phyloP scores from a whole-genome alignment of 1,140 invertebrate species.

The Rhynchophorus ferrugineus region DNA sequence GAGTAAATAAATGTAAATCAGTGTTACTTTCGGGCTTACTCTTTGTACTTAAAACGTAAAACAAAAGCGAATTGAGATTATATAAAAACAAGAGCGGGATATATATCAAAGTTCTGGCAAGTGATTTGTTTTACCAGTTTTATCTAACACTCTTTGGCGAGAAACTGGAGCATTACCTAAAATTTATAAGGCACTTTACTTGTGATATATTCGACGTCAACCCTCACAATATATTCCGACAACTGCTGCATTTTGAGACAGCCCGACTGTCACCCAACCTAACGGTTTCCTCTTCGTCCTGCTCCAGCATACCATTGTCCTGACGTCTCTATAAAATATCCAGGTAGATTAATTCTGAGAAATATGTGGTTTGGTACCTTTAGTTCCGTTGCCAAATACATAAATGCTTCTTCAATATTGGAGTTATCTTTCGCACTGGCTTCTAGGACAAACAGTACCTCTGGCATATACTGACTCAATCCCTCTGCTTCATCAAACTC shows the following conservation, averaged over 20 bases:
- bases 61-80: too few relatives aligned
- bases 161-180: conserved; percentile 9
- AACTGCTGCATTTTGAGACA: conserved; percentile 38
- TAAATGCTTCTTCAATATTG: conserved; percentile 87
- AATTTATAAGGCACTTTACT: conserved; percentile 14
- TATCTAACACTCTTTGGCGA: too few relatives aligned
- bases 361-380: conserved; percentile 51
- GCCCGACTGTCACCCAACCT: conserved; percentile 48
- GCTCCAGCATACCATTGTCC: conserved; percentile 53
- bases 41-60: too few relatives aligned
- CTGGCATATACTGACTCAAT: conserved; percentile 75
- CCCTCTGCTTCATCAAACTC: conserved; percentile 74
- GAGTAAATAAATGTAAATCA: too few relatives aligned
- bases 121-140: too few relatives aligned
- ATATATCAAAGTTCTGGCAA: too few relatives aligned
- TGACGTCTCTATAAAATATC: conserved; percentile 52
- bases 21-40: too few relatives aligned
- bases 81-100: too few relatives aligned
- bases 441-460: conserved; percentile 78
- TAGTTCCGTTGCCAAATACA: conserved; percentile 78
- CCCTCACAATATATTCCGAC: conserved; percentile 26
- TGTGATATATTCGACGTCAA: neutral
- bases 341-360: conserved; percentile 9
- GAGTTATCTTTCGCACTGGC: conserved; percentile 91
- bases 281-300: conserved; percentile 51